Conservation (phyloP, 2,797 vertebrate genomes). For the Sylvilagus floridanus region DNA sequence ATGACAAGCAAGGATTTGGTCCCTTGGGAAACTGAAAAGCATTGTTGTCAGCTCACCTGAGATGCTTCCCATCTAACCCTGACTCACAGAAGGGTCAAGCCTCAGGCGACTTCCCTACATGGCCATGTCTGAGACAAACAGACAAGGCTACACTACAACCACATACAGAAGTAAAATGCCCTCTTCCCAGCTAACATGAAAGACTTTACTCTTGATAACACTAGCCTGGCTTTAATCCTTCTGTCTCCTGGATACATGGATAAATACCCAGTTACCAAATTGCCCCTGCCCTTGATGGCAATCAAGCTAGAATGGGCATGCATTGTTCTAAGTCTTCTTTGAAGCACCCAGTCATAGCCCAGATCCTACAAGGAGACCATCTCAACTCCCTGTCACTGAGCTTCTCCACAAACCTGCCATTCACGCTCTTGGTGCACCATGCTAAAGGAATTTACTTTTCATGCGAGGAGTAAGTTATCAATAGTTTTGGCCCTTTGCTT, state of each 20-base stretch:
- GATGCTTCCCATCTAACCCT: background rate
- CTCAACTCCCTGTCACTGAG: background rate
- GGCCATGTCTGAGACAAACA: background rate
- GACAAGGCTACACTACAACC: background rate
- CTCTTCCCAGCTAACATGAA: background rate
- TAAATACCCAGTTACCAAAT: background rate
- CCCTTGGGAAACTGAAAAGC: background rate
- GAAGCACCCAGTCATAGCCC: background rate
- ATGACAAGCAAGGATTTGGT: background rate
- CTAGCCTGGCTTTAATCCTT: background rate
- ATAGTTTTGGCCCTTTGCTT: background rate
- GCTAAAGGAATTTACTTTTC: background rate
- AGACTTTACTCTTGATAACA: background rate
- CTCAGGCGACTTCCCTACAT: background rate
- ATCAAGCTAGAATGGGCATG: background rate
- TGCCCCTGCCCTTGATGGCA: background rate
- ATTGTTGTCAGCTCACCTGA: background rate
- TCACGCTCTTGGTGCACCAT: background rate
- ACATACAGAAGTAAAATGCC: background rate
- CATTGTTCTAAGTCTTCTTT: background rate
- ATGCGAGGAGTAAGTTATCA: background rate
- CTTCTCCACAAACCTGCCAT: background rate
- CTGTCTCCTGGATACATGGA: background rate
- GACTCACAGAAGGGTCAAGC: background rate
- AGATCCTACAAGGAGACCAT: background rate